Percentiles rank a stretch among this genome's conserved stretches.
These are phyloP conservation scores for Phalacrocorax aristotelis DNA, from an alignment of 2,113 vertebrate genomes.

Conservation along the genomic window DNA sequence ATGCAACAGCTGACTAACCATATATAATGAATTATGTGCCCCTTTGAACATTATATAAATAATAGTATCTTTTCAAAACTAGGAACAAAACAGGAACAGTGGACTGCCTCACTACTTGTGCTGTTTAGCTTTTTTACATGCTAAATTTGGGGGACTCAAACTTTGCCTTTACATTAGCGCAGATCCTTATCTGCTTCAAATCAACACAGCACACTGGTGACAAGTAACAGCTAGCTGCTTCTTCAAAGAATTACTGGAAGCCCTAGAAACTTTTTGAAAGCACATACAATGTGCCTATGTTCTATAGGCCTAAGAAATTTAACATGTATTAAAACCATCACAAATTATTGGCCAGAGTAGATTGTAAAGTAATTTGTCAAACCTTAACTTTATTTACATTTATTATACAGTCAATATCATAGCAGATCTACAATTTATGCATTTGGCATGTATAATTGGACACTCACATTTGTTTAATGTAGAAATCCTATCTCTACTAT, in stretches of 20 bases:
- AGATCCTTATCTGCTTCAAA: not conserved
- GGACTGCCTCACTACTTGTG: not conserved
- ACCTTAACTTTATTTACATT: not conserved
- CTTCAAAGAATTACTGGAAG: not conserved
- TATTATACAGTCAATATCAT: not conserved
- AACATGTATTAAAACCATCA: not conserved
- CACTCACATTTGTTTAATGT: not conserved
- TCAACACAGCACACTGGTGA: not conserved
- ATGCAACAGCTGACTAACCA: slow-evolving; percentile 57
- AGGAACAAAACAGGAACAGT: not conserved
- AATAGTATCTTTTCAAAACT: not conserved
- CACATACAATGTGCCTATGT: rapidly evolving
- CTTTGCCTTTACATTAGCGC: not conserved
- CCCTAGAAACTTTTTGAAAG: not conserved
- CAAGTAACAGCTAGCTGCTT: not conserved
- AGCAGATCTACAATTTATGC: not conserved
- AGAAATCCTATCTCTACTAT: not conserved
- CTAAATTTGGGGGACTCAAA: not conserved
- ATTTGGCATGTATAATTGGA: not conserved
- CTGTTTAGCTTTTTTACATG: not conserved
- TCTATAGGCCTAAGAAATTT: not conserved
- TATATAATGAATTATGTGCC: slow-evolving; percentile 53
- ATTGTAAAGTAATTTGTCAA: not conserved
- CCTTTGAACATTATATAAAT: slow-evolving; percentile 40
- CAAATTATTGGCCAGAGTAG: not conserved